A percentile compares a stretch with the other conserved stretches of the same genome.
phyloP scores from a whole-genome alignment of 2,113 vertebrate species.

The Apeltes quadracus region DNA sequence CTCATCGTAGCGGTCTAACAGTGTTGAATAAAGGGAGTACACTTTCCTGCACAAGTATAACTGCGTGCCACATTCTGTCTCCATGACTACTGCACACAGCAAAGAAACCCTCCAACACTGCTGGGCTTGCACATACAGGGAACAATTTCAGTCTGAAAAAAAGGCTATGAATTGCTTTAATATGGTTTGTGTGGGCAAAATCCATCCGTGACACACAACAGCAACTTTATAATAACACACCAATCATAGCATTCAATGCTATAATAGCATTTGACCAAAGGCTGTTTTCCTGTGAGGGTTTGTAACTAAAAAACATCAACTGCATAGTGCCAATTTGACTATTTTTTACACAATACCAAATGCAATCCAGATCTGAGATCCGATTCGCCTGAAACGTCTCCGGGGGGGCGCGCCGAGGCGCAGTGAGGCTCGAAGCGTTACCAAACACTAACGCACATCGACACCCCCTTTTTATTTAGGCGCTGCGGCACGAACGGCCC shows the following conservation, averaged over 20 bases:
- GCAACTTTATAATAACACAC: constrained; percentile 9
- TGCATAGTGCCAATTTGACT: background rate
- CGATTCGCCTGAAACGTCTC: constrained; percentile 23
- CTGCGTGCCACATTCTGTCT: constrained; percentile 77
- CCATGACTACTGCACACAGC: constrained; percentile 78
- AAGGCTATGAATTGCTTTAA: constrained; percentile 12
- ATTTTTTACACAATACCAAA: constrained; percentile 25
- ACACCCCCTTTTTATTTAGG: constrained; percentile 68
- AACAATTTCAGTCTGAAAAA: constrained; percentile 40
- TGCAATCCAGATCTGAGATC: constrained; percentile 30
- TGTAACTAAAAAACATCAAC: constrained; percentile 18
- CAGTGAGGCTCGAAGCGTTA: constrained; percentile 38
- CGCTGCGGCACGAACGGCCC: constrained; percentile 71
- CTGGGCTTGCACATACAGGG: constrained; percentile 50
- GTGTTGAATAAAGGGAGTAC: constrained; percentile 39
- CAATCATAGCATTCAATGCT: background rate
- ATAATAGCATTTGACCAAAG: background rate
- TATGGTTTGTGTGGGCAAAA: constrained; percentile 4
- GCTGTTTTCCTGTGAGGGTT: background rate
- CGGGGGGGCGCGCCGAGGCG: constrained; percentile 18
- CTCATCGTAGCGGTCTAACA: constrained; percentile 35
- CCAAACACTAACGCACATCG: constrained; percentile 54
- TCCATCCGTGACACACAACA: constrained; percentile 7
- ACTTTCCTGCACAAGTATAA: constrained; percentile 57
- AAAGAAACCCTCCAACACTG: constrained; percentile 60